These are phyloP conservation scores for Ptycholaimellus sp. DNA, from an alignment of 2,888 invertebrate genomes.

Conservation along the genomic window DNA sequence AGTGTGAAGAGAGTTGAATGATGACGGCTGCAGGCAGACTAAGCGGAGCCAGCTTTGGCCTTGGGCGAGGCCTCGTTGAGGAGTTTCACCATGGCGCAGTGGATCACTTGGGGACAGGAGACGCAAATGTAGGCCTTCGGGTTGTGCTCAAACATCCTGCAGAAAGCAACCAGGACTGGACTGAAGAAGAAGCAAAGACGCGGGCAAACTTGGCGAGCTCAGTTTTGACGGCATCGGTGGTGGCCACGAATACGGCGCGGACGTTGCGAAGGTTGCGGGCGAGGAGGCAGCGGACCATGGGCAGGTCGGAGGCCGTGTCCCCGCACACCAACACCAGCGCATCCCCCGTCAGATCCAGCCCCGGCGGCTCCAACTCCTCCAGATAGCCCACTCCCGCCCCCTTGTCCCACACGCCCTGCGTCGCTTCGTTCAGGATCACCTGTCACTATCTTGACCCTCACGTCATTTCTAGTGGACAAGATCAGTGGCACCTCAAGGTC, in stretches of 20 bases:
- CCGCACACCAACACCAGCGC: slow-evolving; percentile 24
- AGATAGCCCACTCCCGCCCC: slow-evolving; percentile 3
- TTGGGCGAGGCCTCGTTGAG: no score
- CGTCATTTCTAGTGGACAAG: no score
- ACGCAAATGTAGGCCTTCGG: slow-evolving; percentile 7
- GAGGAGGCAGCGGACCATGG: slow-evolving; percentile 14
- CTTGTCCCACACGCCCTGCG: slow-evolving; percentile 1
- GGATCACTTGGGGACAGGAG: slow-evolving; percentile 22
- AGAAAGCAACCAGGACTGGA: no score
- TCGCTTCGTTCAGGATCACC: background rate
- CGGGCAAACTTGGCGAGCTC: no score
- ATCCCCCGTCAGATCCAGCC: no score
- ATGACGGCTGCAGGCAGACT: background rate
- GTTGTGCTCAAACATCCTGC: background rate
- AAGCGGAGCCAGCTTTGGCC: no score
- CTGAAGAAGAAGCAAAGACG: no score
- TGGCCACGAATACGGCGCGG: slow-evolving; percentile 5
- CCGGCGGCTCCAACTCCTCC: slow-evolving; percentile 12
- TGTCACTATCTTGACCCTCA: no score
- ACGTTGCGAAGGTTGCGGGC: background rate
- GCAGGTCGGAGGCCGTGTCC: slow-evolving; percentile 21
- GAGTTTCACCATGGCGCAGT: slow-evolving; percentile 16
- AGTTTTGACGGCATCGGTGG: background rate
- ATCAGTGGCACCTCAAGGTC: no score
- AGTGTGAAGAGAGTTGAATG: no score